These are phyloP conservation scores for Taeniopygia guttata DNA, from an alignment of 2,797 vertebrate species.

Conservation along the genomic window DNA sequence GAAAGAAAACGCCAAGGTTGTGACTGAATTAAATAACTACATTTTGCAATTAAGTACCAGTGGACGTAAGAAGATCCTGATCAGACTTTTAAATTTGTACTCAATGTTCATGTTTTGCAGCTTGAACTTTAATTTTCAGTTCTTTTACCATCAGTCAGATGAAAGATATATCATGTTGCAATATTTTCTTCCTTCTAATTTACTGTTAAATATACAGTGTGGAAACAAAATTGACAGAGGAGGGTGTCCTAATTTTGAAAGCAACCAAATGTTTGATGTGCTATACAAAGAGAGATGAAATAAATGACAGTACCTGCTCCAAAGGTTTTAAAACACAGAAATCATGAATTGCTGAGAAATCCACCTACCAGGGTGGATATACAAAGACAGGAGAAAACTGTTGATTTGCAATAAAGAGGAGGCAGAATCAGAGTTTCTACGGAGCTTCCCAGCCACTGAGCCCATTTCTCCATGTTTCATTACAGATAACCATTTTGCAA, in stretches of 20 bases:
- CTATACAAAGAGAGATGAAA: background rate
- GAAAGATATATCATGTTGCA: background rate
- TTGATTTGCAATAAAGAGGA: background rate
- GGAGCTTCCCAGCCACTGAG: background rate
- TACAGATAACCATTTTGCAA: conserved; percentile 16
- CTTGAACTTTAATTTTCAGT: conserved; percentile 6
- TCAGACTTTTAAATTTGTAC: background rate
- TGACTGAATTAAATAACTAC: background rate
- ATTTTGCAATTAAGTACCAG: conserved; percentile 8
- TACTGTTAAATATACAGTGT: background rate
- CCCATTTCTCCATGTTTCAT: background rate
- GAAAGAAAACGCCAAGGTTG: background rate
- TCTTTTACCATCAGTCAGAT: background rate
- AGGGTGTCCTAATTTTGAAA: background rate
- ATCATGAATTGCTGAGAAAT: background rate
- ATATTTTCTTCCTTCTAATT: conserved; percentile 9
- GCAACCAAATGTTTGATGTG: background rate
- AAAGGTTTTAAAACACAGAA: background rate
- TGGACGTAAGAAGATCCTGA: background rate
- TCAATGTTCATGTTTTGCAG: background rate
- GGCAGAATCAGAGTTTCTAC: background rate
- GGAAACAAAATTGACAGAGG: background rate
- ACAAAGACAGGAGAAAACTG: background rate
- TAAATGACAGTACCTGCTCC: background rate
- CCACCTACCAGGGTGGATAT: background rate